A percentile compares a stretch with the other conserved stretches of the same genome.
Evolutionary conservation across 35 echinoderm and acorn worm genomes (phyloP).

Genomic region (Ptychodera flava): DNA sequence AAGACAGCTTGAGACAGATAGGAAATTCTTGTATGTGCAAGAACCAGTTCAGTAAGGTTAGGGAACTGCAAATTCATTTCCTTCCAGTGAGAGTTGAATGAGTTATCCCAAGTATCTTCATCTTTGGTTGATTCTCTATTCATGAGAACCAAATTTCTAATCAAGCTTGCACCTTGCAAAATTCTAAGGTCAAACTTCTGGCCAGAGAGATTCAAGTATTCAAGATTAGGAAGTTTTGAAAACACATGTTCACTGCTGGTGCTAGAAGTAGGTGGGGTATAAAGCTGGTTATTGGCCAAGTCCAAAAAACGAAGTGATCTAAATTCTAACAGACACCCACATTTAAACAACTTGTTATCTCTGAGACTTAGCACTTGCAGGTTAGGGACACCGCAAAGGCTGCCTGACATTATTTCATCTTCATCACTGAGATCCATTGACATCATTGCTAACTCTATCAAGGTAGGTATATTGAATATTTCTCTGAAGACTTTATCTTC

Average conservation of each 20-base stretch:
- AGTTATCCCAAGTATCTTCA: background rate
- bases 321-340: background rate
- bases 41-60: background rate
- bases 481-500: no score
- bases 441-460: background rate
- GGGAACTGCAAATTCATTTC: background rate
- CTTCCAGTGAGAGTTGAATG: background rate
- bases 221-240: background rate
- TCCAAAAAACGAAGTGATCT: background rate
- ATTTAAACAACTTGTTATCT: background rate
- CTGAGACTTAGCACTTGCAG: background rate
- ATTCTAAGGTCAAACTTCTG: background rate
- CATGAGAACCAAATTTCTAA: background rate
- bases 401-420: background rate
- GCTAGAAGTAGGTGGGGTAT: background rate
- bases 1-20: background rate
- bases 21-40: background rate
- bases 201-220: background rate
- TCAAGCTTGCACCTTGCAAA: background rate
- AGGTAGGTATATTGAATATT: background rate
- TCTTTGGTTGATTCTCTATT: no score
- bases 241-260: no score
- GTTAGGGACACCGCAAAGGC: background rate
- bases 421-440: background rate
- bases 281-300: background rate